Conservation (phyloP, 2,888 invertebrate genomes). For the Esperia sulphurella region DNA sequence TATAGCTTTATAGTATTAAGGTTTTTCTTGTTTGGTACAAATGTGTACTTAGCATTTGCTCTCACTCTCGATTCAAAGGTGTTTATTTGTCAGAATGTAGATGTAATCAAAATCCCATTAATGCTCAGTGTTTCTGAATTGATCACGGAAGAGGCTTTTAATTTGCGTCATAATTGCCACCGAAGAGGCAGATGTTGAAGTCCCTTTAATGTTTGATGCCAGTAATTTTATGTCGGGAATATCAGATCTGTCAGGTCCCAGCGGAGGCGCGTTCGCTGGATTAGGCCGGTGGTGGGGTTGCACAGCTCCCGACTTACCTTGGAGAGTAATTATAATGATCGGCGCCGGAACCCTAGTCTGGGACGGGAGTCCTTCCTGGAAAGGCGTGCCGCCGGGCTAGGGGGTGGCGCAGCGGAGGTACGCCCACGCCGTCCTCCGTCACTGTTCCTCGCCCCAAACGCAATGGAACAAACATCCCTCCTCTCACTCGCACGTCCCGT, state of each 20-base stretch:
- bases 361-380: constrained; percentile 72
- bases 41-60: no score
- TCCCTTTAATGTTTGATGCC: constrained; percentile 59
- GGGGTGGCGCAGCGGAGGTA: constrained; percentile 68
- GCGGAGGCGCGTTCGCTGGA: constrained; percentile 58
- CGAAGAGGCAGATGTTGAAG: constrained; percentile 59
- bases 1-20: constrained; percentile 1
- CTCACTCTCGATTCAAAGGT: neutral
- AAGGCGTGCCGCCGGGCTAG: constrained; percentile 70
- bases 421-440: constrained; percentile 65
- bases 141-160: constrained; percentile 46
- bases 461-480: constrained; percentile 18
- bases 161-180: constrained; percentile 60
- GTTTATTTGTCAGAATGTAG: neutral
- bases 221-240: constrained; percentile 58
- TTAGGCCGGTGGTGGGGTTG: constrained; percentile 48
- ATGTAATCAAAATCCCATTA: constrained; percentile 39
- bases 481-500: constrained; percentile 54
- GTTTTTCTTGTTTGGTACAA: no score
- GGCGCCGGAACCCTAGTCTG: constrained; percentile 72
- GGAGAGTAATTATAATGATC: constrained; percentile 79
- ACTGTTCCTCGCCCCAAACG: constrained; percentile 32
- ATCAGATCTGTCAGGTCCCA: constrained; percentile 62
- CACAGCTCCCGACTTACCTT: constrained; percentile 69
- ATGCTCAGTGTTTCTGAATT: constrained; percentile 43